These are phyloP conservation scores for Melolontha melolontha DNA, from an alignment of 2,888 invertebrate genomes.

Conservation along the genomic window DNA sequence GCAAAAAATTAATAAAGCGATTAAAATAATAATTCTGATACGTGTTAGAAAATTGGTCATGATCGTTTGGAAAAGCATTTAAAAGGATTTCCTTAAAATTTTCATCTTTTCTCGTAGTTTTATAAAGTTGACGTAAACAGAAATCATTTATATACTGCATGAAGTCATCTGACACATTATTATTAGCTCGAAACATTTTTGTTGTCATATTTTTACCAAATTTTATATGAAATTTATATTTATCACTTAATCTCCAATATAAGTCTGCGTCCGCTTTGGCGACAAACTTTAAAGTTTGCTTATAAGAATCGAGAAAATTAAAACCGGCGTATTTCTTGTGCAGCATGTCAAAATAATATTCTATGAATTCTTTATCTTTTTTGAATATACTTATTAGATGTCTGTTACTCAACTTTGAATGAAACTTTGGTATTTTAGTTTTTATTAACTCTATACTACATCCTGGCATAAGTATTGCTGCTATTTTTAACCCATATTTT, in stretches of 20 bases:
- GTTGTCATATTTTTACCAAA: constrained; percentile 27
- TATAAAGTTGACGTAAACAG: background rate
- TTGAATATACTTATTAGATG: constrained; percentile 40
- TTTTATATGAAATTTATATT: constrained; percentile 1
- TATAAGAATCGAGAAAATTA: background rate
- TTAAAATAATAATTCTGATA: background rate
- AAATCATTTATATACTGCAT: constrained; percentile 2
- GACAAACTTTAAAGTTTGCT: background rate
- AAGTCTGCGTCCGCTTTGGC: constrained; percentile 14
- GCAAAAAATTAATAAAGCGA: constrained; percentile 2
- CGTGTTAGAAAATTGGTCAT: background rate
- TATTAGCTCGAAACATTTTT: constrained; percentile 20
- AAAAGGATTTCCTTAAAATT: constrained; percentile 14
- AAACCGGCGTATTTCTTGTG: background rate
- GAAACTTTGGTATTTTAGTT: constrained; percentile 18
- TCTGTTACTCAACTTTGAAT: constrained; percentile 26
- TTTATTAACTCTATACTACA: constrained; percentile 41
- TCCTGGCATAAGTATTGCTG: constrained; percentile 36
- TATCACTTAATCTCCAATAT: constrained; percentile 19
- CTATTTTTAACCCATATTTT: constrained; percentile 44
- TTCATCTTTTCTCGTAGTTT: constrained; percentile 16
- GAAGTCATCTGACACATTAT: background rate
- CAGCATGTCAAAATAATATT: constrained; percentile 36
- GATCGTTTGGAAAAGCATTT: background rate
- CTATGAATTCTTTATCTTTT: constrained; percentile 37